A percentile compares a stretch with the other conserved stretches of the same genome.
Conservation (phyloP, 2,797 vertebrate genomes). For the Xiphorhynchus erythropygius region DNA sequence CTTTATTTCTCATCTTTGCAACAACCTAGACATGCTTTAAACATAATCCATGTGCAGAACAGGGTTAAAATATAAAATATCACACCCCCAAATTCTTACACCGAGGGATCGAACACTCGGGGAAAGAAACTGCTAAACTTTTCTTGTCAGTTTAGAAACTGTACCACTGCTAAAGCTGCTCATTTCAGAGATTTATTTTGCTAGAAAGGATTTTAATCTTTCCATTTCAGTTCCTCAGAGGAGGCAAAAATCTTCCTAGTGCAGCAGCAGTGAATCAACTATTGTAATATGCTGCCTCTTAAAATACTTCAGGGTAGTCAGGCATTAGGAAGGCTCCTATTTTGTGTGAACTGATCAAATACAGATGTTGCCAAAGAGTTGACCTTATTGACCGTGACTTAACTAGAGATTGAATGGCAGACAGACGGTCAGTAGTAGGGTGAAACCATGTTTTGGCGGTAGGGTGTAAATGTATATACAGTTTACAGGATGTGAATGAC, state of each 20-base stretch:
- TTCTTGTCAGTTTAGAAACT: not conserved
- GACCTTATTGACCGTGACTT: slow-evolving; percentile 85
- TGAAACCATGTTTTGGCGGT: slow-evolving; percentile 83
- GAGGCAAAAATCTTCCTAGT: slow-evolving; percentile 44
- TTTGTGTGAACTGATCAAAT: slow-evolving; percentile 89
- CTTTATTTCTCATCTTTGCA: not conserved
- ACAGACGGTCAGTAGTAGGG: slow-evolving; percentile 80
- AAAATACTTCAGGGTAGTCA: slow-evolving; percentile 76
- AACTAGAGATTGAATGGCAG: slow-evolving; percentile 83
- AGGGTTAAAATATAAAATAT: slow-evolving; percentile 17
- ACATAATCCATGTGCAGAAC: not conserved
- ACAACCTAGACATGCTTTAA: not conserved
- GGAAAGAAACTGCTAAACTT: not conserved
- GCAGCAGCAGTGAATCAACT: slow-evolving; percentile 68
- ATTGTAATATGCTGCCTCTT: slow-evolving; percentile 69
- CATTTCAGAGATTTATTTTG: slow-evolving; percentile 48
- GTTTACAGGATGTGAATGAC: slow-evolving; percentile 83
- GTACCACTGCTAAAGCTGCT: not conserved
- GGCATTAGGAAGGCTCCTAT: slow-evolving; percentile 81
- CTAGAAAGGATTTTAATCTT: slow-evolving; percentile 53
- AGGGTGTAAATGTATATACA: slow-evolving; percentile 85
- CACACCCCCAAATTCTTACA: not conserved
- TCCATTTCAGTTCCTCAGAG: slow-evolving; percentile 42
- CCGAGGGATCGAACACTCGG: rapidly evolving
- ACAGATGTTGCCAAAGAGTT: slow-evolving; percentile 91